Base-by-base conservation (phyloP, 2,113 vertebrate genomes). In the Vimba vimba region DNA sequence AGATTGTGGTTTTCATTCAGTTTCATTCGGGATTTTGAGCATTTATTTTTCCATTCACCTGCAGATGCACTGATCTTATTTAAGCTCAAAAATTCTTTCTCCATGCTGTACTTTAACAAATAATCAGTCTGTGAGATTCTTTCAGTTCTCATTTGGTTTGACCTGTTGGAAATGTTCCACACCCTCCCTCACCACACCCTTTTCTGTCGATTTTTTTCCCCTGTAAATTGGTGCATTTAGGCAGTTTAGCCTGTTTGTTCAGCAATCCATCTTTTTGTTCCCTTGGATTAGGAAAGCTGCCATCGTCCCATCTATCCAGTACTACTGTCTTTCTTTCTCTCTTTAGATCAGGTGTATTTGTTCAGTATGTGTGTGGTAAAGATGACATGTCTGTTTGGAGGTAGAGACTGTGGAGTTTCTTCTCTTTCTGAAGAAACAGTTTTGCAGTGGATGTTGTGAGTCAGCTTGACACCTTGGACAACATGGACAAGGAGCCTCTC, bases 401-500 rank as follows among this genome's bases (percentile, higher is more conserved):
- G 71, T n/a, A 55, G 86, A 64, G 74, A 73, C 81, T 73, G 59
- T 6, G 81, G 84, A 52, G 30, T 90, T 76, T 68, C 25, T 74
- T 77, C 86, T 87, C 75, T 80, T 83, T 57, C 83, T 89, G 85
- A 88, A 64, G 79, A 86, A 84, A 60, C 47, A 13, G 23, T 68
- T 27, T 11, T 86, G 10, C 55, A 79, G 82, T 88, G 90, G 82
- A 82, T 90, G 90, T 88, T 88, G 82, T 69, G 64, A 59, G 9
- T 19, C 27, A 69, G 25, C 87, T 81, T 60, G 78, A 85, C 21
- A 23, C 71, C 8, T 25, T 86, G 77, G 86, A 90, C 2, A 85
- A 69, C 73, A 69, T 91, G 89, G 90, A 92, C 39, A 82, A 62
- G 68, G 91, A 94, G 80, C 85, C 88, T 86, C 77, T 94, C 9